These are phyloP conservation scores for Erebia epiphron DNA, from an alignment of 2,888 invertebrate genomes.

Conservation along the genomic window DNA sequence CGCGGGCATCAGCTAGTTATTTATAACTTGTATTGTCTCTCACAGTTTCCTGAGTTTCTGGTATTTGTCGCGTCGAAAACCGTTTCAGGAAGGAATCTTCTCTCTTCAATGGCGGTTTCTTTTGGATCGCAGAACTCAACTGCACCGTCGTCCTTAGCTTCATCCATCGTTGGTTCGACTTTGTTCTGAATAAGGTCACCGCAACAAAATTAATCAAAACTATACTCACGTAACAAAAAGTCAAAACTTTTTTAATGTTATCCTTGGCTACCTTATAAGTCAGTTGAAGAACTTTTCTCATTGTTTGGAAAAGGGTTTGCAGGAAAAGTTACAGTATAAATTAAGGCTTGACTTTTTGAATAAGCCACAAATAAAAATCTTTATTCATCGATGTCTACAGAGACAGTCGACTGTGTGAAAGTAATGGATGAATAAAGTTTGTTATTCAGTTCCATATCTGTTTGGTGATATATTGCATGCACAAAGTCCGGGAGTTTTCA, in stretches of 20 bases:
- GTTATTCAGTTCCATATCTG: slow-evolving; percentile 13
- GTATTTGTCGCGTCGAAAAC: slow-evolving; percentile 96
- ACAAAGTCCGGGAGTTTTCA: neutral
- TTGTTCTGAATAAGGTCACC: slow-evolving; percentile 85
- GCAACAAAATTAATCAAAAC: slow-evolving; percentile 18
- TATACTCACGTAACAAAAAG: neutral
- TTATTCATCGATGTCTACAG: slow-evolving; percentile 13
- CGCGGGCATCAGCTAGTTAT: too few species aligned
- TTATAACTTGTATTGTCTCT: slow-evolving; percentile 45
- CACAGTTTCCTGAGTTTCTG: slow-evolving; percentile 92
- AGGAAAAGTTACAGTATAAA: slow-evolving; percentile 10
- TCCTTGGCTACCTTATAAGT: slow-evolving; percentile 13
- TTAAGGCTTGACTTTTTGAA: slow-evolving; percentile 3
- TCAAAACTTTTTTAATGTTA: slow-evolving; percentile 14
- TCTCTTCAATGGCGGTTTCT: slow-evolving; percentile 94
- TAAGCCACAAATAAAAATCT: slow-evolving; percentile 10
- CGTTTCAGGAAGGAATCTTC: slow-evolving; percentile 97
- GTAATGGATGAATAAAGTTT: slow-evolving; percentile 17
- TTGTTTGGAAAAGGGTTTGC: slow-evolving; percentile 19
- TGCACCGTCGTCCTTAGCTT: slow-evolving; percentile 97
- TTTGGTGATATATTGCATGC: slow-evolving; percentile 11
- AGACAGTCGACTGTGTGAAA: neutral
- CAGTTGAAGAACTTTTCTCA: slow-evolving; percentile 9
- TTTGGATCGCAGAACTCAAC: slow-evolving; percentile 93
- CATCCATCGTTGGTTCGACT: slow-evolving; percentile 98